phyloP scores from a whole-genome alignment of 2,888 invertebrate genomes.

The Tillus elongatus region DNA sequence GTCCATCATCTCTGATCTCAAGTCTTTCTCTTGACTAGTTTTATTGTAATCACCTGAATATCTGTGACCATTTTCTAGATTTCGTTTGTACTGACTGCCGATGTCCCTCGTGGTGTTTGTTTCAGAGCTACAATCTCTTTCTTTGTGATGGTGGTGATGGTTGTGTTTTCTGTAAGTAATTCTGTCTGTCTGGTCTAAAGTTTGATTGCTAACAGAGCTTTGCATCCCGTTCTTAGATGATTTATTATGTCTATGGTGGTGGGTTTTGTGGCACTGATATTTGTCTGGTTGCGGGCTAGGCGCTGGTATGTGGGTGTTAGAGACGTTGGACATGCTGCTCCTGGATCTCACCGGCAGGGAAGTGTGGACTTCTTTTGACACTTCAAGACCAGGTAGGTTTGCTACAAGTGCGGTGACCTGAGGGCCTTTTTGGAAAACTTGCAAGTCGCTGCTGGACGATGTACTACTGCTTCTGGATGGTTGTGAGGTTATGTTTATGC shows the following conservation, averaged over 20 bases:
- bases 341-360: slow-evolving; percentile 45
- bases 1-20: slow-evolving; percentile 33
- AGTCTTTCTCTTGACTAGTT: slow-evolving; percentile 28
- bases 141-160: slow-evolving; percentile 33
- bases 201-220: slow-evolving; percentile 44
- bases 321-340: slow-evolving; percentile 47
- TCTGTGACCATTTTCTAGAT: slow-evolving; percentile 22
- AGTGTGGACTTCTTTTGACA: slow-evolving; percentile 34
- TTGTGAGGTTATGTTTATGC: slow-evolving; percentile 60
- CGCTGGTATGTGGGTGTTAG: slow-evolving; percentile 44
- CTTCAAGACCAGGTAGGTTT: slow-evolving; percentile 51
- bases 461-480: slow-evolving; percentile 30
- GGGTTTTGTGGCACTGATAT: slow-evolving; percentile 29
- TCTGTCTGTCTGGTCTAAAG: slow-evolving; percentile 41
- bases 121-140: slow-evolving; percentile 50
- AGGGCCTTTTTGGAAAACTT: slow-evolving; percentile 69
- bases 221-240: slow-evolving; percentile 35
- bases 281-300: slow-evolving; percentile 29
- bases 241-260: slow-evolving; percentile 30
- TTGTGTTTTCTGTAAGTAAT: slow-evolving; percentile 30
- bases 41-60: slow-evolving; percentile 25
- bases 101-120: slow-evolving; percentile 50
- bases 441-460: slow-evolving; percentile 38
- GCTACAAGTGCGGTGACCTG: slow-evolving; percentile 68
- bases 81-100: slow-evolving; percentile 24